Percentiles rank a stretch among this genome's conserved stretches.
Conservation (phyloP, 2,113 vertebrate genomes). For the Martes martes region DNA sequence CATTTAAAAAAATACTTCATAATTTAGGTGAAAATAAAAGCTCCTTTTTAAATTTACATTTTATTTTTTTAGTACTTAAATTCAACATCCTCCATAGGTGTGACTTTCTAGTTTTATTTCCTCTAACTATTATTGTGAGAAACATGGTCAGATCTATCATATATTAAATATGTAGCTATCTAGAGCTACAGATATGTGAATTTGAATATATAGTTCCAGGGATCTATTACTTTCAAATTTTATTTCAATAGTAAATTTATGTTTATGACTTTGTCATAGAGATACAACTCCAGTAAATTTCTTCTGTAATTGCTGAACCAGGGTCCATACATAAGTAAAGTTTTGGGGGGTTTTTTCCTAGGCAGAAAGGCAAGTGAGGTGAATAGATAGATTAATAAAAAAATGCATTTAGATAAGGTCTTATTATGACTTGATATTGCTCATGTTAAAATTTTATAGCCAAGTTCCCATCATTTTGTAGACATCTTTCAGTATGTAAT, state of each 20-base stretch:
- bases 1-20: background rate
- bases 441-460: slow-evolving; percentile 58
- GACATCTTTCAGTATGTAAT: slow-evolving; percentile 60
- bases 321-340: background rate
- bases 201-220: slow-evolving; percentile 12
- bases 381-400: slow-evolving; percentile 29
- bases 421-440: slow-evolving; percentile 57
- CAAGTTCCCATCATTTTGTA: slow-evolving; percentile 64
- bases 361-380: slow-evolving; percentile 30
- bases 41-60: slow-evolving; percentile 45
- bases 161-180: slow-evolving; percentile 13
- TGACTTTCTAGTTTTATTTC: slow-evolving; percentile 21
- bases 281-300: slow-evolving; percentile 25
- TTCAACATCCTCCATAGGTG: background rate
- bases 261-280: slow-evolving; percentile 31
- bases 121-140: background rate
- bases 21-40: background rate
- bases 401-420: slow-evolving; percentile 34
- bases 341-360: background rate
- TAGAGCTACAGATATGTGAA: background rate
- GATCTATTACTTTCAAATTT: slow-evolving; percentile 37
- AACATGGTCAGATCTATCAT: background rate
- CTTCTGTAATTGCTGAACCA: background rate
- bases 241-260: slow-evolving; percentile 51
- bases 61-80: slow-evolving; percentile 15